Base-by-base conservation (phyloP, 2,797 vertebrate genomes). In the Galagoides demidoff region DNA sequence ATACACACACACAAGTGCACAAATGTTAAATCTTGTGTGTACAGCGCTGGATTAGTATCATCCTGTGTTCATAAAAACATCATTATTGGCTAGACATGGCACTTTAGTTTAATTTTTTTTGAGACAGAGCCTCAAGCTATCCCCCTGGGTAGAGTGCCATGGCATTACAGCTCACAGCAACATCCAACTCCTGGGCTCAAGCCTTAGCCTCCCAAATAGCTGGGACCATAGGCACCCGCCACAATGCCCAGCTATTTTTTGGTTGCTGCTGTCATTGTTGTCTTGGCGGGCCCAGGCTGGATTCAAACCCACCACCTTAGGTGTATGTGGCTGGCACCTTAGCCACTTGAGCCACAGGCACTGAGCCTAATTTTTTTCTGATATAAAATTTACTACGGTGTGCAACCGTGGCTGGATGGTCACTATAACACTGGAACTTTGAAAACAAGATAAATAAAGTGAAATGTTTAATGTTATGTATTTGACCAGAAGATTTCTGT, bases 391-490 rank as follows among this genome's bases (percentile, higher is more conserved):
- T 70, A 64, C 9, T n/a, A 22, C 22, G 4, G 43, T 4, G 8
- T 6, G 1, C 39, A 27, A 29, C 52, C 6, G 31, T 81, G 29
- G 29, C 39, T 17, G 9, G n/a, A 6, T 57, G 45, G 16, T 76
- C 29, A 77, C 43, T 49, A 3, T 89, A 55, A 79, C 4, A 16
- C 19, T 89, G 31, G 66, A 70, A 76, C 22, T 92, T 87, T 77
- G 14, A 66, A 82, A 91, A 37, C 45, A 89, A 71, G 10, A 66
- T 37, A 45, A 49, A 63, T 31, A 91, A 64, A 39, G 10, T 79
- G 2, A 43, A 68, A 31, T 90, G 43, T 92, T 74, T 83, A 70
- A 68, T 92, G 29, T 76, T 76, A 49, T 43, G 49, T 52, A 74
- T 85, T 93, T 57, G 10, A 27, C 25, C 71, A 74, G 39, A 74